These are phyloP conservation scores for Thaumetopoea pityocampa DNA, from an alignment of 1,140 invertebrate species.

Conservation along the genomic window DNA sequence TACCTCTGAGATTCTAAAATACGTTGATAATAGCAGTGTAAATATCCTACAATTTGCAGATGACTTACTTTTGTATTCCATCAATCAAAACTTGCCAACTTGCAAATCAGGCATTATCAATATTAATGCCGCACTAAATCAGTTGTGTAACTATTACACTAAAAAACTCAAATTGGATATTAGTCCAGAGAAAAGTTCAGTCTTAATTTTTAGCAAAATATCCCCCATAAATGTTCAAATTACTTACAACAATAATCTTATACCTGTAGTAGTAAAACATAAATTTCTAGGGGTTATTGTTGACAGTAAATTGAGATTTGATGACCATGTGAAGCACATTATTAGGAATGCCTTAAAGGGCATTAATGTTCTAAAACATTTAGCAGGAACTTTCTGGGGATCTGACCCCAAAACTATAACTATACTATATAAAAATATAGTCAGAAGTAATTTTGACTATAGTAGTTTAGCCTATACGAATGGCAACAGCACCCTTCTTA, in stretches of 20 bases:
- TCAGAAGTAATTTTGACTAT: too few species aligned
- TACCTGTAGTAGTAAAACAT: too few species aligned
- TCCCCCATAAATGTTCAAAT: too few species aligned
- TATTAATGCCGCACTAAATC: constrained; percentile 16
- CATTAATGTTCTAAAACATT: constrained; percentile 9
- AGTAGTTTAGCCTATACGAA: too few species aligned
- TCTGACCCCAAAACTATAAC: constrained; percentile 7
- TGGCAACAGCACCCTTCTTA: too few species aligned
- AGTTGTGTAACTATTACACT: constrained; percentile 14
- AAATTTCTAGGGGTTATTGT: constrained; percentile 15
- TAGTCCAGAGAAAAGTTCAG: constrained; percentile 4
- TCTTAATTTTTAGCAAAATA: neutral
- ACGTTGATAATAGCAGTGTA: constrained; percentile 14
- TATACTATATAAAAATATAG: too few species aligned
- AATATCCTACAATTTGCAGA: constrained; percentile 28
- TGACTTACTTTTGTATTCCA: constrained; percentile 23
- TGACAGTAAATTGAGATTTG: constrained; percentile 14
- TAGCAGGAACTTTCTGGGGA: constrained; percentile 12
- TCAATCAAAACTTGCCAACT: constrained; percentile 17
- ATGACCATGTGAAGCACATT: too few species aligned
- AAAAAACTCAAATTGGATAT: constrained; percentile 14
- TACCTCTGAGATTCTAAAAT: constrained; percentile 20
- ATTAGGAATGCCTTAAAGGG: too few species aligned
- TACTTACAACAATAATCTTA: too few species aligned
- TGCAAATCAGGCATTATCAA: constrained; percentile 13